A percentile compares a stretch with the other conserved stretches of the same genome.
These are phyloP conservation scores for Cebidichthys violaceus DNA, from an alignment of 2,113 vertebrate species.

Conservation along the genomic window DNA sequence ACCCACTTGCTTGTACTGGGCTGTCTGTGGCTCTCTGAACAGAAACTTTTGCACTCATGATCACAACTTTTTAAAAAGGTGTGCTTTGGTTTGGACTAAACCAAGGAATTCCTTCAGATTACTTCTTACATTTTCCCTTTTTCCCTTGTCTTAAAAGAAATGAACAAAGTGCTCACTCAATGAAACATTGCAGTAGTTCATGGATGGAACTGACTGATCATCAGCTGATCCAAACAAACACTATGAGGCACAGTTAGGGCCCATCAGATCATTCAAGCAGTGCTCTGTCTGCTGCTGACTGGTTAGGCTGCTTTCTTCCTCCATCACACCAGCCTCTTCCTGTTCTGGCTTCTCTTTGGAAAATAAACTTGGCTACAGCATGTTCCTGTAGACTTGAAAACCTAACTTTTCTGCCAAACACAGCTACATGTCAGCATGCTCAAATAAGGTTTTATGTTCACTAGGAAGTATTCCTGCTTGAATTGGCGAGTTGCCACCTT, in stretches of 20 bases:
- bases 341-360: conserved; percentile 17
- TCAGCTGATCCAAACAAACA: background rate
- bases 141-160: background rate
- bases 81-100: background rate
- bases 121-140: background rate
- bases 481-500: background rate
- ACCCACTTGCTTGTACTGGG: background rate
- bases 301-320: background rate
- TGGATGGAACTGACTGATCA: background rate
- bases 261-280: background rate
- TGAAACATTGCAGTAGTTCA: background rate
- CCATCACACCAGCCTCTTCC: background rate
- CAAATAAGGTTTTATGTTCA: background rate
- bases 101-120: conserved; percentile 5
- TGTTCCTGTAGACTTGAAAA: background rate
- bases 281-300: background rate
- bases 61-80: no score
- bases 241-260: background rate
- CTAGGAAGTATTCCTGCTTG: background rate
- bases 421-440: background rate
- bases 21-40: background rate
- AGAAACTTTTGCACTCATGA: background rate
- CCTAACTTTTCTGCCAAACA: background rate
- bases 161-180: background rate
- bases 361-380: background rate